Evolutionary conservation across 1,140 invertebrate genomes (phyloP), one percentile per base, ranked within the genome.

Genomic region (Rhysida immarginata): DNA sequence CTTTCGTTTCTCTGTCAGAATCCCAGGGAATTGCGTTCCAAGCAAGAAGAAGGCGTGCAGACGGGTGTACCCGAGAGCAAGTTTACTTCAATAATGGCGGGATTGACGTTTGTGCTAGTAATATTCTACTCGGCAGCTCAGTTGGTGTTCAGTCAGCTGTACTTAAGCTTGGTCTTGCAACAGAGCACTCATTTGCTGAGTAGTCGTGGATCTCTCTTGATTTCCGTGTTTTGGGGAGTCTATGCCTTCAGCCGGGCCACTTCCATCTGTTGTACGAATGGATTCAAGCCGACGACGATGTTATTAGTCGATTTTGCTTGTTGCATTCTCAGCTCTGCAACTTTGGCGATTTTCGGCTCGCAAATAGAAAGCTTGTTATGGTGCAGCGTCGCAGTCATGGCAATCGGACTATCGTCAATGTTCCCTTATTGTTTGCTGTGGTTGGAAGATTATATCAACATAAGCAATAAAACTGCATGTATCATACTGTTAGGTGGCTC

Each of bases 361-460:
- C 56, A 58, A 8, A 57, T 61, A 11, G 61, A 68, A 29, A 61
- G 62, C 26, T 59, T 66, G 13, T 27, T 71, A n/a, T 68, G 65
- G 66, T 46, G 64, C 3, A 63, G 65, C 24, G 59, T 68, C 5
- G 61, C 66, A 23, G 24, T 70, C 1, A 54, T 71, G 18, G 75
- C 75, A 8, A 55, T 75, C 2, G 74, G 75, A 53, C 63, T 76
- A 60, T 71, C 75, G 0, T 74, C 75, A 8, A 67, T 75, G 13
- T 74, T 75, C 56, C 73, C 75, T 0, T 69, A 71, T 0, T 67
- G 61, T 35, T 66, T 77, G 11, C 64, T 72, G 14, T 77, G 74
- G 75, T 66, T 71, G 23, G 72, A 75, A 59, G 60, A 67, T 43
- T 70, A 74, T 58, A 69, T 75, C 26, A 66, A 68, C 41, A 64